phyloP scores from a whole-genome alignment of 2,797 vertebrate genomes.

The Scolopax rusticola region DNA sequence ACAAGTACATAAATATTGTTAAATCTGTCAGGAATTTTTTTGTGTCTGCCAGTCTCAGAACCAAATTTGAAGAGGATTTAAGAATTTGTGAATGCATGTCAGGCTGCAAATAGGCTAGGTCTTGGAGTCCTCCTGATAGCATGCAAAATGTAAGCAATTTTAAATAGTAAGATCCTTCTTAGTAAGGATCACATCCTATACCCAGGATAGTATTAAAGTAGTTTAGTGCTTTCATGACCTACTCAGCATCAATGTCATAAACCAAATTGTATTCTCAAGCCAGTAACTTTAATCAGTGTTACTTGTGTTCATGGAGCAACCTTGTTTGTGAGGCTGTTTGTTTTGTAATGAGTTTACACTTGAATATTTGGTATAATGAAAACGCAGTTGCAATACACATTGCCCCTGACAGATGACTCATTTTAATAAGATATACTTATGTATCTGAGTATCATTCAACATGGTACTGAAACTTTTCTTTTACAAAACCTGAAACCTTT shows the following conservation, averaged over 20 bases:
- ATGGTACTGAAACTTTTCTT: conserved; percentile 5
- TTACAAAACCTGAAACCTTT: neutral
- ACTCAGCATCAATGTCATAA: neutral
- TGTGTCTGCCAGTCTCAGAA: neutral
- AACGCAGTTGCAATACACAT: neutral
- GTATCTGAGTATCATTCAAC: neutral
- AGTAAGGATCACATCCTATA: neutral
- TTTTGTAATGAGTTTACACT: neutral
- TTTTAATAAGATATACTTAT: neutral
- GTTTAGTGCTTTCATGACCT: neutral
- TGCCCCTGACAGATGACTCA: neutral
- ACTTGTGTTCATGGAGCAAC: neutral
- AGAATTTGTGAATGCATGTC: rapidly evolving
- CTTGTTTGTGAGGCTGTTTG: neutral
- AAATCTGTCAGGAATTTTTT: neutral
- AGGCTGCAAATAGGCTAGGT: neutral
- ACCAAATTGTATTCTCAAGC: neutral
- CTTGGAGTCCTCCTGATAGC: neutral
- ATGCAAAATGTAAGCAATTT: neutral
- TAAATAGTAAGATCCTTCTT: neutral
- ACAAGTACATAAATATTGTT: neutral
- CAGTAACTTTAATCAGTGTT: neutral
- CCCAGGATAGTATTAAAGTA: neutral
- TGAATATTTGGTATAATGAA: neutral
- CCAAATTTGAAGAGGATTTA: neutral